Conservation (phyloP, 2,113 vertebrate species). For the Bucco capensis region DNA sequence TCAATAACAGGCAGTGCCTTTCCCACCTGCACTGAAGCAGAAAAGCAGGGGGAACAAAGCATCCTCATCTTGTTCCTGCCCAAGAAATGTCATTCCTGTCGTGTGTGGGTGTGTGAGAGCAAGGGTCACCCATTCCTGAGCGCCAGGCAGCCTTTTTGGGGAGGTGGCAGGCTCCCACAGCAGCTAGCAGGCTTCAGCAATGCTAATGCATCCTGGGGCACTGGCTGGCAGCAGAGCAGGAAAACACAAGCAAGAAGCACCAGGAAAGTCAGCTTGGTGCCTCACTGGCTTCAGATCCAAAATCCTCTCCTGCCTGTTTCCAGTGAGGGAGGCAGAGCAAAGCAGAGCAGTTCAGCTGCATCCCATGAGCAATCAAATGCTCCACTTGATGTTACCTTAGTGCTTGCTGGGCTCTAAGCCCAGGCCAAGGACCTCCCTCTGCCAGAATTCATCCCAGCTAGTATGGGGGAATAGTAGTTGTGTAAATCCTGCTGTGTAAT, state of each 20-base stretch:
- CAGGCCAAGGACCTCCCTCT: background rate
- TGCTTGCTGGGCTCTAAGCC: background rate
- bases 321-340: background rate
- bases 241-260: conserved; percentile 2
- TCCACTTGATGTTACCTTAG: background rate
- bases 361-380: background rate
- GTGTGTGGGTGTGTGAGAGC: background rate
- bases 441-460: background rate
- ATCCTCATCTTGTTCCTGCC: background rate
- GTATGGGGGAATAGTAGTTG: background rate
- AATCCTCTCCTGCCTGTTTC: background rate
- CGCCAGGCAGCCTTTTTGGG: conserved; percentile 30
- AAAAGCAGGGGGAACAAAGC: background rate
- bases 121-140: conserved; percentile 42
- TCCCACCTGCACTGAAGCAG: no score
- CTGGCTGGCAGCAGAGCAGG: background rate
- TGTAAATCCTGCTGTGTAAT: background rate
- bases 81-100: background rate
- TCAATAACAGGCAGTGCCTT: background rate
- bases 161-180: conserved; percentile 7
- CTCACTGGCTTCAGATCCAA: background rate
- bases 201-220: background rate
- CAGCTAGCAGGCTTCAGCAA: conserved; percentile 29
- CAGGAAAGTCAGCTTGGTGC: background rate
- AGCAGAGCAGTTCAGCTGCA: background rate